These are phyloP conservation scores for Sciurus vulgaris DNA, from an alignment of 2,797 vertebrate genomes.

Conservation along the genomic window DNA sequence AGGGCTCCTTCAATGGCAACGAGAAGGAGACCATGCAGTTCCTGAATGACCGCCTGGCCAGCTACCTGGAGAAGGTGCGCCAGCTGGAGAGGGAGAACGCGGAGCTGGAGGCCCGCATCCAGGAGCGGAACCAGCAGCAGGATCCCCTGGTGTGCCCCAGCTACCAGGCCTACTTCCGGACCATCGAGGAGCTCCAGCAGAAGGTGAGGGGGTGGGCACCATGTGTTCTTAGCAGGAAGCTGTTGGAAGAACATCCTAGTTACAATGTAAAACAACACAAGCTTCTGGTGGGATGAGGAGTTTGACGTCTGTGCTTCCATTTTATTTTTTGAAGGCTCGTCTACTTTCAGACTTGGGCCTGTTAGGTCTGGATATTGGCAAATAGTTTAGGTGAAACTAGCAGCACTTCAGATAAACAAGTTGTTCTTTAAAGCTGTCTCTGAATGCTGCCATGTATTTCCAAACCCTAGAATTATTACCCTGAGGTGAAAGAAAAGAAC, in stretches of 20 bases:
- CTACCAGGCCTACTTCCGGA: slow-evolving; percentile 88
- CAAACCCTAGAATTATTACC: slow-evolving; percentile 24
- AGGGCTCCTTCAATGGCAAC: slow-evolving; percentile 84
- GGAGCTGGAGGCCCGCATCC: slow-evolving; percentile 90
- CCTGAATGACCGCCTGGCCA: slow-evolving; percentile 92
- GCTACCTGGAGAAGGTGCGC: slow-evolving; percentile 93
- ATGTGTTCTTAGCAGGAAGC: not conserved
- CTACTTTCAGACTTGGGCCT: not conserved
- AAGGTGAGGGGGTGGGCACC: slow-evolving; percentile 85
- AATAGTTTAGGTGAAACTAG: not conserved
- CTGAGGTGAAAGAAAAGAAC: slow-evolving; percentile 45
- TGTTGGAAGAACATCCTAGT: not conserved
- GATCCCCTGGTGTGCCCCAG: slow-evolving; percentile 88
- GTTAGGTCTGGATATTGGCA: slow-evolving; percentile 57
- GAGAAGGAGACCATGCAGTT: slow-evolving; percentile 95
- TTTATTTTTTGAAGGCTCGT: not conserved
- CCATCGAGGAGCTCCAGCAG: slow-evolving; percentile 91
- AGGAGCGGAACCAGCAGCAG: slow-evolving; percentile 89
- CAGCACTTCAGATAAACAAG: slow-evolving; percentile 51
- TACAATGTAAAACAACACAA: not conserved
- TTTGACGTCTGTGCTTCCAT: not conserved
- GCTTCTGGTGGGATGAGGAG: not conserved
- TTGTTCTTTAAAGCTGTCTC: slow-evolving; percentile 58
- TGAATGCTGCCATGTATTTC: not conserved
- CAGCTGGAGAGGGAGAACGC: slow-evolving; percentile 89